phyloP scores from a whole-genome alignment of 2,888 invertebrate genomes.

The Dromius quadrimaculatus region DNA sequence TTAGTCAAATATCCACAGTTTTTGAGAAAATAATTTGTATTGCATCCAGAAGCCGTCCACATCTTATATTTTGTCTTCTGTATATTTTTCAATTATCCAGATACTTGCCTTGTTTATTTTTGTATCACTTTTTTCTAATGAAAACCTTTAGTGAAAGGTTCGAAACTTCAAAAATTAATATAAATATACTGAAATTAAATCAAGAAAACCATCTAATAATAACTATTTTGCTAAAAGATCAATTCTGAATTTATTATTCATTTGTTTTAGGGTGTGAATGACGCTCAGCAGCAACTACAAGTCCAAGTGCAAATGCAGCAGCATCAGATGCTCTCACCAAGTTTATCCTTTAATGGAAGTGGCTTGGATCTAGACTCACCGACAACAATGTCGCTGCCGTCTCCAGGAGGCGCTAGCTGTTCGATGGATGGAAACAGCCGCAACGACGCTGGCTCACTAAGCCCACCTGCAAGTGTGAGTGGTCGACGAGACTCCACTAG shows the following conservation, averaged over 20 bases:
- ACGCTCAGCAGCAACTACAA: constrained; percentile 72
- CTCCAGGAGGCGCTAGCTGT: constrained; percentile 80
- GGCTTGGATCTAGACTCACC: constrained; percentile 78
- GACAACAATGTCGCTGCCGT: constrained; percentile 85
- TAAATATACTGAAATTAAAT: no score
- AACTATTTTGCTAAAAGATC: constrained; percentile 61
- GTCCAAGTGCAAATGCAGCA: constrained; percentile 76
- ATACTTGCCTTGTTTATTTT: no score
- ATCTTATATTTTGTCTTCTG: no score
- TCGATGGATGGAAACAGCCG: constrained; percentile 76
- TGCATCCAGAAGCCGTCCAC: no score
- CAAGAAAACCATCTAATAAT: no score
- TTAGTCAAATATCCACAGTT: no score
- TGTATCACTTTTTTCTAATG: no score
- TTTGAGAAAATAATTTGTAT: no score
- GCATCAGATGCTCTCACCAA: constrained; percentile 66
- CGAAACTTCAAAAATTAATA: no score
- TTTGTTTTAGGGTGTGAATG: constrained; percentile 35
- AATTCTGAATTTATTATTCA: constrained; percentile 55
- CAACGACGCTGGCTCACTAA: constrained; percentile 72
- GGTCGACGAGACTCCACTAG: constrained; percentile 72
- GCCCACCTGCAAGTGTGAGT: constrained; percentile 79
- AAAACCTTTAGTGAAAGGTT: no score
- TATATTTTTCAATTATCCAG: no score
- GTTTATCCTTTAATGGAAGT: constrained; percentile 75